phyloP scores from a whole-genome alignment of 2,113 vertebrate genomes.

The Gasterosteus nipponicus region DNA sequence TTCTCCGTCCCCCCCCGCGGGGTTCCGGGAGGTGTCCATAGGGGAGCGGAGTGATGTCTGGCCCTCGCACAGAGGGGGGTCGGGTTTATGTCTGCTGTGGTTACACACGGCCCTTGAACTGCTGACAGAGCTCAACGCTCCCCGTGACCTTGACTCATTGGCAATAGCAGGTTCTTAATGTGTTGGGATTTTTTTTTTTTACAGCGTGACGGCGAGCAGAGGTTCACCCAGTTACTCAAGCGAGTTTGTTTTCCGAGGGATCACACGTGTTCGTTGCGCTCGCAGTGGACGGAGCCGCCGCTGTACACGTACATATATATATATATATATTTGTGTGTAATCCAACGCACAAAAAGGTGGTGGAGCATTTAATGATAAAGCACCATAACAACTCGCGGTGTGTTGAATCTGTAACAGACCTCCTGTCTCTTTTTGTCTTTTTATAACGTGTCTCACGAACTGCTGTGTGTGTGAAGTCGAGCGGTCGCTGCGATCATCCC shows the following conservation, averaged over 20 bases:
- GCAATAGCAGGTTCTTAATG: not conserved
- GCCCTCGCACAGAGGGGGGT: slow-evolving; percentile 43
- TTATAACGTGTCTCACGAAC: not conserved
- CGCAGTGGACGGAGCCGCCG: no score
- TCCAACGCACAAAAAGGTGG: no score
- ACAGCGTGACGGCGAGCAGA: no score
- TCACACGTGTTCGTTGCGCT: no score
- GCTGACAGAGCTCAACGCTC: slow-evolving; percentile 52
- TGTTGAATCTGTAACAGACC: not conserved
- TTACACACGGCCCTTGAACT: slow-evolving; percentile 47
- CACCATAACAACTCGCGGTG: not conserved
- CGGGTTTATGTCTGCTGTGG: slow-evolving; percentile 59
- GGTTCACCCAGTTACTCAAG: no score
- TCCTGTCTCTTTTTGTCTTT: slow-evolving; percentile 3
- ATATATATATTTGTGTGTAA: no score
- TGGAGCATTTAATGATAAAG: no score
- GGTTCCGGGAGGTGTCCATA: slow-evolving; percentile 60
- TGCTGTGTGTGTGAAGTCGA: slow-evolving; percentile 2
- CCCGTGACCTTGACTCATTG: slow-evolving; percentile 6
- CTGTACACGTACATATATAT: no score
- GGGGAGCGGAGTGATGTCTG: slow-evolving; percentile 65
- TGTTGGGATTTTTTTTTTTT: not conserved
- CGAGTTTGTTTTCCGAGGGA: no score
- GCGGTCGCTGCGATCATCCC: slow-evolving; percentile 46
- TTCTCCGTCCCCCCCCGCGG: slow-evolving; percentile 47